Evolutionary conservation across 2,797 vertebrate genomes (phyloP), one percentile per base, ranked within the genome.

Genomic region (Chaunax sp.): DNA sequence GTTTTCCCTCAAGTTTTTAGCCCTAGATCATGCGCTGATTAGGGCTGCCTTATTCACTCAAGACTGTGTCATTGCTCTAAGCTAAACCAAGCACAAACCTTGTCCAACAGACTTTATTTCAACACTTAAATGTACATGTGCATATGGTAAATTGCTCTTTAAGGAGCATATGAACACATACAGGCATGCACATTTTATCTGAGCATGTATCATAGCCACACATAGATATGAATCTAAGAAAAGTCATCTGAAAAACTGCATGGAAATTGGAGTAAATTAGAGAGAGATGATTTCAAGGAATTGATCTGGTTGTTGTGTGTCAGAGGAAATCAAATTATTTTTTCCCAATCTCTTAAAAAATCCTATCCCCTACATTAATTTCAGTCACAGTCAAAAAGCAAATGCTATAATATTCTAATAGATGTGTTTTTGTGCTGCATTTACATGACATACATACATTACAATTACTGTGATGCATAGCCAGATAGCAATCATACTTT

Each of bases 31-130:
- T 90, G 61, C 45, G 81, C 84, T 90, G 86, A 90, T 87, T 74
- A 83, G 72, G 73, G 77, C 80, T 65, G 69, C 77, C 83, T 93
- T 92, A 89, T 88, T 90, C 91, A 91, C 71, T 91, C 90, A 91
- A 92, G 90, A 91, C 90, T 90, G 80, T 78, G 86, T 90, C 90
- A 87, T 89, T 88, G 90, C 92, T 88, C 45, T 69, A 37, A 93
- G 91, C 87, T n/a, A 80, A 72, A 78, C 51, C 65, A 16, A 76
- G 80, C 74, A 57, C 78, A 54, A 76, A 82, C 79, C 87, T 81
- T 91, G 92, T 93, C 90, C 85, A 81, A 82, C 63, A 69, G 56
- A 73, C 78, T 92, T 87, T 91, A 85, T 74, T 73, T 93, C 91
- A 92, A 74, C 19, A 20, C 77, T 69, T 85, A 79, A 82, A 87